Conservation (phyloP, 2,888 invertebrate genomes). For the Spodoptera picta region DNA sequence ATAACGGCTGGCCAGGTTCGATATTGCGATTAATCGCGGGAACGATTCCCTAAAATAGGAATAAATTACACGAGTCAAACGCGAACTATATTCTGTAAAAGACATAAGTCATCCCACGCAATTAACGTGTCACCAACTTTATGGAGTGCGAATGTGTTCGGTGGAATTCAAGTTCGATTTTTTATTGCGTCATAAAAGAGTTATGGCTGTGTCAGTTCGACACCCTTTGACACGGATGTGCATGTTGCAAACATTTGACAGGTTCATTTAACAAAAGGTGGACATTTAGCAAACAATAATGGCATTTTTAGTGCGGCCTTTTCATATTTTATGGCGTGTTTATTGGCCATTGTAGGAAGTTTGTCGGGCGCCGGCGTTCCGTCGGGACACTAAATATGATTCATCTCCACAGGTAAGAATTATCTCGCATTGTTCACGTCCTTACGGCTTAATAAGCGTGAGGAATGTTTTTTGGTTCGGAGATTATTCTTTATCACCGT, state of each 20-base stretch:
- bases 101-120: slow-evolving; percentile 63
- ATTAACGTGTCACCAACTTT: slow-evolving; percentile 69
- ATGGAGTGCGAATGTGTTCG: slow-evolving; percentile 57
- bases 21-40: slow-evolving; percentile 84
- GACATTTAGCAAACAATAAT: slow-evolving; percentile 84
- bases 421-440: slow-evolving; percentile 76
- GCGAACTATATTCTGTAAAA: slow-evolving; percentile 55
- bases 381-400: slow-evolving; percentile 80
- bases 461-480: slow-evolving; percentile 43
- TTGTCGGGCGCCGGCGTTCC: slow-evolving; percentile 72
- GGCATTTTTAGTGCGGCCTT: slow-evolving; percentile 83
- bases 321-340: slow-evolving; percentile 87
- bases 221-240: slow-evolving; percentile 67
- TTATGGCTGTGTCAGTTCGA: slow-evolving; percentile 38
- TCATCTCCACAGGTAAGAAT: slow-evolving; percentile 78
- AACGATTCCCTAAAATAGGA: slow-evolving; percentile 68
- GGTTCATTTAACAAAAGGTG: slow-evolving; percentile 85
- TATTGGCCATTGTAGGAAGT: slow-evolving; percentile 84
- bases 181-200: slow-evolving; percentile 56
- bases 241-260: slow-evolving; percentile 74
- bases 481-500: slow-evolving; percentile 29
- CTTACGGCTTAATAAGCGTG: slow-evolving; percentile 77
- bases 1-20: slow-evolving; percentile 85
- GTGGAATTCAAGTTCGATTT: slow-evolving; percentile 53
- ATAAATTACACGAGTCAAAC: slow-evolving; percentile 59